Evolutionary conservation across 2,113 vertebrate species (phyloP).

Genomic region (Tringa solitaria): DNA sequence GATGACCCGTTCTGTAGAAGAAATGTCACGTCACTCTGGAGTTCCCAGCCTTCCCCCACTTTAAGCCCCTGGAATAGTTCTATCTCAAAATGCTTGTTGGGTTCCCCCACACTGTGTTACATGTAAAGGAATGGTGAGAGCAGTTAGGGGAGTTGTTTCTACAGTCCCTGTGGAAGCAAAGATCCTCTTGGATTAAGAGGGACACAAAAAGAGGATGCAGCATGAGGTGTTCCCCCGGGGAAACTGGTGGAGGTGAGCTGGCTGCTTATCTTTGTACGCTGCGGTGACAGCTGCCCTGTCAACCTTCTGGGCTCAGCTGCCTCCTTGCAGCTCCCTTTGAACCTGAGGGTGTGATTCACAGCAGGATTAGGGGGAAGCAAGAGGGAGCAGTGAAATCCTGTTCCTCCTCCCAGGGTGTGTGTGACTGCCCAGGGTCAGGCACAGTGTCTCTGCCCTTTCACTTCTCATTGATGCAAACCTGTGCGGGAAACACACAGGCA

Average conservation of each 20-base stretch:
- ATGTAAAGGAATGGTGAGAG: neutral
- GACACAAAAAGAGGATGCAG: neutral
- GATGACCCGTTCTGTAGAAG: neutral
- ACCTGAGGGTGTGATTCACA: neutral
- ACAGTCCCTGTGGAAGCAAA: neutral
- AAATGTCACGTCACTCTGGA: neutral
- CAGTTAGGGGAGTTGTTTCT: neutral
- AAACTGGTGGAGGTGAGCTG: neutral
- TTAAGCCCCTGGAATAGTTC: neutral
- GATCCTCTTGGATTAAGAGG: neutral
- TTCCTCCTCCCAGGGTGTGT: neutral
- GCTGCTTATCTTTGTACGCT: neutral
- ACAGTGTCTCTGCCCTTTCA: neutral
- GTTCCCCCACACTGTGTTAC: fast-evolving
- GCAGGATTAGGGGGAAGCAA: neutral
- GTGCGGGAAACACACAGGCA: neutral
- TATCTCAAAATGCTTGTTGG: neutral
- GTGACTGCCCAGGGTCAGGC: neutral
- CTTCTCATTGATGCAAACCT: neutral
- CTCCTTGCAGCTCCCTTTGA: neutral
- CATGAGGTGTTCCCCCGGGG: neutral
- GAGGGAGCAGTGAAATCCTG: neutral
- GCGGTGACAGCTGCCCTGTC: fast-evolving
- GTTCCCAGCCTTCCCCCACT: neutral
- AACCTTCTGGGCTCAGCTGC: neutral